Conservation (phyloP, 2,113 vertebrate species). For the Catharus minimus region DNA sequence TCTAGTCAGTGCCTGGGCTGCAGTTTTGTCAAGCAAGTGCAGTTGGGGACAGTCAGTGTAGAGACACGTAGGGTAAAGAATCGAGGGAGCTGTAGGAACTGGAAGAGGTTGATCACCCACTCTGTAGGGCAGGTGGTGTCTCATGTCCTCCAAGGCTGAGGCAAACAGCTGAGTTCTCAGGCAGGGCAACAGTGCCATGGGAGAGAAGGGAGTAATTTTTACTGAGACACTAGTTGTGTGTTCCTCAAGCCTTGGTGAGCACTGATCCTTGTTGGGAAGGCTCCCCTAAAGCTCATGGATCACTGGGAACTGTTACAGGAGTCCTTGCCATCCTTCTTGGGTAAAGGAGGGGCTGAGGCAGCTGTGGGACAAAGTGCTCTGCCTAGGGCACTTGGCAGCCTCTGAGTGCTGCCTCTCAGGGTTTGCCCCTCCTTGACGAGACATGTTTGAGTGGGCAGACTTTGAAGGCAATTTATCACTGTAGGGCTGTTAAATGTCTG, state of each 20-base stretch:
- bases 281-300: neutral
- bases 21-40: neutral
- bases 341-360: neutral
- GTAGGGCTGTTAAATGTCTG: neutral
- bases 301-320: neutral
- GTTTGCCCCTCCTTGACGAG: neutral
- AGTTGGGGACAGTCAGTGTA: neutral
- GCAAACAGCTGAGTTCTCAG: neutral
- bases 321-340: neutral
- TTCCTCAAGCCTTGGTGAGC: neutral
- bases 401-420: neutral
- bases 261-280: rapidly evolving
- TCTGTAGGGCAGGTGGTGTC: too few species aligned
- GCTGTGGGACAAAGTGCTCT: neutral
- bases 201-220: neutral
- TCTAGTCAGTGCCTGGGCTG: neutral
- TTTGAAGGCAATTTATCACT: neutral
- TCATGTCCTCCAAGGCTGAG: neutral
- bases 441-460: neutral
- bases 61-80: rapidly evolving
- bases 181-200: neutral
- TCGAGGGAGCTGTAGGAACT: neutral
- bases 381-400: neutral
- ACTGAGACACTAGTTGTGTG: neutral
- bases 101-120: too few species aligned